phyloP scores from a whole-genome alignment of 1,140 invertebrate genomes.

The Plectrocnemia conspersa region DNA sequence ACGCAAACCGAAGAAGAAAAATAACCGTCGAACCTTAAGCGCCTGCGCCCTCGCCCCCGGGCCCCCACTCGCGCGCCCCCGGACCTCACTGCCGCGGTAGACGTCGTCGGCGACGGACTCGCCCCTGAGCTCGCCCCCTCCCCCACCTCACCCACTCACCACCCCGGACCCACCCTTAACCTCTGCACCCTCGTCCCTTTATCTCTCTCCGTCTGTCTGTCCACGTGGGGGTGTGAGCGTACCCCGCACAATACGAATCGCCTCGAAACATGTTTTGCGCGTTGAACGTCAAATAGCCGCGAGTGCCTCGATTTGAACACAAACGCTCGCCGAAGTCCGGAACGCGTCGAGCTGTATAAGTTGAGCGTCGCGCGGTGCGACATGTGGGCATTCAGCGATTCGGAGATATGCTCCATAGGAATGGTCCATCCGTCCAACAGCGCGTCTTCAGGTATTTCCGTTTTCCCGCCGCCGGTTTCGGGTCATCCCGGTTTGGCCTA shows the following conservation, averaged over 20 bases:
- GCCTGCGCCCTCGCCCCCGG: too few species aligned
- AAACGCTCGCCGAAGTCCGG: too few species aligned
- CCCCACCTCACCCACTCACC: conserved; percentile 36
- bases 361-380: conserved; percentile 11
- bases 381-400: conserved; percentile 56
- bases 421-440: conserved; percentile 66
- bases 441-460: conserved; percentile 59
- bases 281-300: too few species aligned
- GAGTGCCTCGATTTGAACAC: too few species aligned
- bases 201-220: background rate
- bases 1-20: too few species aligned
- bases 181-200: background rate
- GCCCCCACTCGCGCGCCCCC: background rate
- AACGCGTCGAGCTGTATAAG: too few species aligned
- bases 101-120: conserved; percentile 30
- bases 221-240: background rate
- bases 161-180: conserved; percentile 19
- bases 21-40: too few species aligned
- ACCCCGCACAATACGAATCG: background rate
- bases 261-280: background rate
- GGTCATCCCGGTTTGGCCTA: conserved; percentile 11
- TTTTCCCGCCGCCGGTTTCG: background rate
- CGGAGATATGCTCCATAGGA: conserved; percentile 68
- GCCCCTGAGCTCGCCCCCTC: conserved; percentile 29
- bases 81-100: conserved; percentile 31